Conservation (phyloP, 2,888 invertebrate genomes). For the Heliconius ethilla region DNA sequence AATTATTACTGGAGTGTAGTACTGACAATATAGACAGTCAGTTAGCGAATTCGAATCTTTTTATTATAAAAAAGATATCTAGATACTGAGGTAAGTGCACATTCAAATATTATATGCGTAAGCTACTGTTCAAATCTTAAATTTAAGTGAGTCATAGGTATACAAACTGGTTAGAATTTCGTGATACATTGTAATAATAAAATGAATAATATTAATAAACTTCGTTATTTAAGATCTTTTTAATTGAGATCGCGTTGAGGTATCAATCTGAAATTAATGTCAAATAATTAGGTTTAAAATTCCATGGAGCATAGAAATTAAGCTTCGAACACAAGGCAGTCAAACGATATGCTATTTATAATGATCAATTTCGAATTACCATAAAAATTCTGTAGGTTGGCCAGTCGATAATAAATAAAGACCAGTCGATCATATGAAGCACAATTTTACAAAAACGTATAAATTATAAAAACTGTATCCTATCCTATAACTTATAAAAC, state of each 20-base stretch:
- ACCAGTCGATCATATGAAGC: background rate
- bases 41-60: slow-evolving; percentile 28
- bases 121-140: too few relatives aligned
- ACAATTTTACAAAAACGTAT: background rate
- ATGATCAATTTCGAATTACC: background rate
- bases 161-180: background rate
- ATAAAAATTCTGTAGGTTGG: background rate
- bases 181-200: background rate
- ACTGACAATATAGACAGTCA: slow-evolving; percentile 42
- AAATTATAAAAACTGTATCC: background rate
- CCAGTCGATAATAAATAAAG: background rate
- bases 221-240: too few relatives aligned
- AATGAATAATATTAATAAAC: background rate
- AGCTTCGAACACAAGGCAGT: too few relatives aligned
- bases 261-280: too few relatives aligned
- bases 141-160: background rate
- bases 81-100: too few relatives aligned
- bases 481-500: too few relatives aligned
- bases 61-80: slow-evolving; percentile 35
- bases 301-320: too few relatives aligned
- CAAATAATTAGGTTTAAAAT: too few relatives aligned
- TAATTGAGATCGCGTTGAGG: too few relatives aligned
- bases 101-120: too few relatives aligned
- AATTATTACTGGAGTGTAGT: slow-evolving; percentile 43
- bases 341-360: too few relatives aligned